A percentile compares a stretch with the other conserved stretches of the same genome.
phyloP scores from a whole-genome alignment of 2,113 vertebrate species.

The Seriola quinqueradiata region DNA sequence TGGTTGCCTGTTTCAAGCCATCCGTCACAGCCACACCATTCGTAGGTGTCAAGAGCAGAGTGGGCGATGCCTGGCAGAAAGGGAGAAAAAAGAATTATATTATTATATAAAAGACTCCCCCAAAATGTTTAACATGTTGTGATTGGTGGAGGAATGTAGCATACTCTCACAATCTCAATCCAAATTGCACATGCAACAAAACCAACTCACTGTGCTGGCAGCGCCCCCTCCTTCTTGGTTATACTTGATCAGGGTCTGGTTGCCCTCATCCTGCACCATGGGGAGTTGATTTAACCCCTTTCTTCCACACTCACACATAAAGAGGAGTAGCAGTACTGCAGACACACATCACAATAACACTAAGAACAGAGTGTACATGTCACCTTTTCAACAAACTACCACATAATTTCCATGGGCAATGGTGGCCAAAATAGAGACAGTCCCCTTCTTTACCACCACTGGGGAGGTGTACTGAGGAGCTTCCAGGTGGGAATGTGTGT shows the following conservation, averaged over 20 bases:
- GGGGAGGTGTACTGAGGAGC: not conserved
- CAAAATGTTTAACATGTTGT: not conserved
- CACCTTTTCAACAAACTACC: not conserved
- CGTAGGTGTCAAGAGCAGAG: not conserved
- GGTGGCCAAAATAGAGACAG: not conserved
- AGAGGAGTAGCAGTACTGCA: constrained; percentile 71
- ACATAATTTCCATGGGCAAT: too few species aligned
- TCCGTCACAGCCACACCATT: not conserved
- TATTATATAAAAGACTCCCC: too few species aligned
- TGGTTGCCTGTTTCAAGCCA: not conserved
- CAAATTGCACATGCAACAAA: constrained; percentile 6
- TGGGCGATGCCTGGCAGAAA: constrained; percentile 52
- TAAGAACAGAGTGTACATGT: not conserved
- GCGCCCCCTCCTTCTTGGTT: constrained; percentile 81
- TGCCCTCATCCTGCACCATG: constrained; percentile 51
- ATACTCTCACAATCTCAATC: rapidly evolving
- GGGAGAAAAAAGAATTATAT: not conserved
- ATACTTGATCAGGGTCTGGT: constrained; percentile 81
- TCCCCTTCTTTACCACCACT: too few species aligned
- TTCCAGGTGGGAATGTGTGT: not conserved
- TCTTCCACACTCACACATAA: constrained; percentile 28
- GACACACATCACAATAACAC: constrained; percentile 13
- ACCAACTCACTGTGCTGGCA: constrained; percentile 65
- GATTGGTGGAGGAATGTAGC: not conserved
- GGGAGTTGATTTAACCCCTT: not conserved